Base-by-base conservation (phyloP, 2,113 vertebrate species). In the Xiphias gladius region DNA sequence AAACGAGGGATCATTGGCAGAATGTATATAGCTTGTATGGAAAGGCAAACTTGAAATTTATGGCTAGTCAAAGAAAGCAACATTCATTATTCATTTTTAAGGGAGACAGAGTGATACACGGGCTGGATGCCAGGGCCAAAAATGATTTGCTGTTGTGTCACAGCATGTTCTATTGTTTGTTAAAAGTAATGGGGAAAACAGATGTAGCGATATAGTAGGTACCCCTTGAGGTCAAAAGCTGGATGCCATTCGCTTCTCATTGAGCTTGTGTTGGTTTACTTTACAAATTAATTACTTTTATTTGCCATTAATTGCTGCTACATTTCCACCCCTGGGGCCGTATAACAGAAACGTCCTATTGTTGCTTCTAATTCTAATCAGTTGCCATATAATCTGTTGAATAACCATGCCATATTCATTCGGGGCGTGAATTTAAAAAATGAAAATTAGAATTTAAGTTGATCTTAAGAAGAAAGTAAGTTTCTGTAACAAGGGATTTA, bases 11-110 rank as follows among this genome's bases (percentile, higher is more conserved):
- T 48, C 52, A 26, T 54, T 77, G 64, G 39, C 48, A 64, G 8
- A 30, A 30, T 57, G 58, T 54, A 20, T 12, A 11, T 2, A 7
- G 14, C 37, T 32, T 68, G 74, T 69, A 39, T 65, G 57, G 68
- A 66, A 86, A 75, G 54, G 37, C 39, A 69, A 50, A 63, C 12
- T 75, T 50, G 2, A 37, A 77, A 68, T 80, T 50, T 77, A 67
- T 73, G 62, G n/a, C 72, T 48, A 64, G 50, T 65, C 17, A 52
- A 52, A 79, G n/a, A 76, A 64, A 28, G 35, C 54, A 73, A 57
- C 76, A 22, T 39, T 35, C 11, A 28, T 84, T 75, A 54, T 63
- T 83, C 19, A 8, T 13, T 74, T 74, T 72, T 41, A 24, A 43
- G 39, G 67, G 62, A 59, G 54, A 48, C 28, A 12, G 30, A 13